A percentile compares a stretch with the other conserved stretches of the same genome.
Evolutionary conservation across 2,797 vertebrate genomes (phyloP).

Genomic region (Rhincodon typus): DNA sequence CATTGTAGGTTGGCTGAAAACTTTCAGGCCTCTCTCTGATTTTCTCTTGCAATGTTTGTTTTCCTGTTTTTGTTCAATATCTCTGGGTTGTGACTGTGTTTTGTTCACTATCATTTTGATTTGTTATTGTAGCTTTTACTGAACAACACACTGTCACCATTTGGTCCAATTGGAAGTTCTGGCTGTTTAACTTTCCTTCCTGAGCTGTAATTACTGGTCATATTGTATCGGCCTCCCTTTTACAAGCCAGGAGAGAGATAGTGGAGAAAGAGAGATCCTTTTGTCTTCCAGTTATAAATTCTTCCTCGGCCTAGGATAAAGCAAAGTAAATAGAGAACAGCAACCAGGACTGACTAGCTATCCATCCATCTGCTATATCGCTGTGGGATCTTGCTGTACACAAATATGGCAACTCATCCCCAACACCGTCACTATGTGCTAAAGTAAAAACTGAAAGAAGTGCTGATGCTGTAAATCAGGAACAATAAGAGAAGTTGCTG

Average conservation of each 20-base stretch:
- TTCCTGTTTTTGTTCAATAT: neutral
- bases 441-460: too few relatives aligned
- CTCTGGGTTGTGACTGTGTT: neutral
- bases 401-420: neutral
- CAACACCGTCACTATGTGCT: too few relatives aligned
- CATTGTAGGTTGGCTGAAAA: too few relatives aligned
- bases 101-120: neutral
- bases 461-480: too few relatives aligned
- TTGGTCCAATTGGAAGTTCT: neutral
- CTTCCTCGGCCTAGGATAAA: neutral
- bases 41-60: neutral
- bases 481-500: too few relatives aligned
- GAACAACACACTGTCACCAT: neutral
- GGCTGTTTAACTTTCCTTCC: too few relatives aligned
- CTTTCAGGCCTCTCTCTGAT: neutral
- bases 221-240: neutral
- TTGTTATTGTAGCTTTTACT: neutral
- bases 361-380: neutral
- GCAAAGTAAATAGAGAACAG: neutral
- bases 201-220: neutral
- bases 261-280: neutral
- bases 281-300: neutral
- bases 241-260: too few relatives aligned
- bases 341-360: neutral
- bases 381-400: neutral